A percentile compares a stretch with the other conserved stretches of the same genome.
These are phyloP conservation scores for Lumbricus terrestris DNA, from an alignment of 2,888 invertebrate genomes.

Conservation along the genomic window DNA sequence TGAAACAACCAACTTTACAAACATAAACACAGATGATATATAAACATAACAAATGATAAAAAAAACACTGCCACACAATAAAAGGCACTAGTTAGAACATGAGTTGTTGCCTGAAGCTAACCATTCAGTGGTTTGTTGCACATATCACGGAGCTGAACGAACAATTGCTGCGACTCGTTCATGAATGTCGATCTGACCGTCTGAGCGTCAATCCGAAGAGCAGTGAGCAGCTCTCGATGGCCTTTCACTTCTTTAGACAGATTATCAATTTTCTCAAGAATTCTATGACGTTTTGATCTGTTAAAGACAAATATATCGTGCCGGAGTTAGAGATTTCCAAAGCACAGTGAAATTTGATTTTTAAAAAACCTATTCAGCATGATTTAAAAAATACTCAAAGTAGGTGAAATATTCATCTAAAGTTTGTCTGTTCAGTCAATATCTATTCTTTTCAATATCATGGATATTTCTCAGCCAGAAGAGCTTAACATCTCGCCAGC, in stretches of 20 bases:
- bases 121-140: neutral
- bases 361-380: neutral
- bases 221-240: slow-evolving; percentile 4
- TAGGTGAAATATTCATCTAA: too few species aligned
- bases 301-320: neutral
- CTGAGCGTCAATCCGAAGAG: neutral
- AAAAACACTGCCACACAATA: neutral
- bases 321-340: neutral
- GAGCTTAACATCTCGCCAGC: too few species aligned
- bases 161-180: neutral
- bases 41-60: neutral
- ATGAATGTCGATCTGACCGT: neutral
- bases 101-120: neutral
- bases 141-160: neutral
- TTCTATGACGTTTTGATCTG: slow-evolving; percentile 4
- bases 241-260: neutral
- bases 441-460: too few species aligned
- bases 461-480: too few species aligned
- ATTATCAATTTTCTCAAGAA: neutral
- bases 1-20: neutral
- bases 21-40: neutral
- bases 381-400: too few species aligned
- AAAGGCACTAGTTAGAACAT: neutral
- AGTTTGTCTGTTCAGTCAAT: too few species aligned
- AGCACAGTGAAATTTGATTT: neutral